Conservation (phyloP, 2,797 vertebrate genomes). For the Pempheris klunzingeri region DNA sequence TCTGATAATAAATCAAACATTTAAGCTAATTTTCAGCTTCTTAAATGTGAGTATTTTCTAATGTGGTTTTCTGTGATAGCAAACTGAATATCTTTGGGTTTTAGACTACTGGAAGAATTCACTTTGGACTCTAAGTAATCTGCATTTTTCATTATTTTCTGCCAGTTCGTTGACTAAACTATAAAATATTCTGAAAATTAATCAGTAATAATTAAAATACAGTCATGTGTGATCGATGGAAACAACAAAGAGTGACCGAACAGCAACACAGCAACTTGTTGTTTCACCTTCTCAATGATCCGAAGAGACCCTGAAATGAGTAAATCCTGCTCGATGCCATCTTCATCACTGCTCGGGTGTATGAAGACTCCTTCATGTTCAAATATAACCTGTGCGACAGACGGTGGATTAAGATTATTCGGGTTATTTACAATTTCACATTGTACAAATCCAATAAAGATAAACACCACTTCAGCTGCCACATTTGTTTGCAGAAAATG, state of each 20-base stretch:
- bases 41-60: neutral
- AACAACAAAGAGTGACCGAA: neutral
- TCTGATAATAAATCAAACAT: neutral
- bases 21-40: neutral
- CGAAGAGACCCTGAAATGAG: slow-evolving; percentile 91
- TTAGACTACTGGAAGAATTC: neutral
- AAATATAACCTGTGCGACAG: slow-evolving; percentile 87
- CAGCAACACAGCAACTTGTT: neutral
- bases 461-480: too few species aligned
- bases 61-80: neutral
- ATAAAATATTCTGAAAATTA: neutral
- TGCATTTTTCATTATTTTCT: neutral
- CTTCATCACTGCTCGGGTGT: slow-evolving; percentile 89
- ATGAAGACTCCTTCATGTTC: slow-evolving; percentile 96
- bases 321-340: slow-evolving; percentile 87
- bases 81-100: too few species aligned
- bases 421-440: too few species aligned
- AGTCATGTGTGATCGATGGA: neutral
- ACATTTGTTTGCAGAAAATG: neutral
- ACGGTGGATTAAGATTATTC: neutral
- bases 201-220: neutral
- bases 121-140: neutral
- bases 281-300: slow-evolving; percentile 92
- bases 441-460: too few species aligned
- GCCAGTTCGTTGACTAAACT: neutral